Evolutionary conservation across 2,113 vertebrate genomes (phyloP), one percentile per base, ranked within the genome.

Genomic region (Brachyhypopomus occidentalis): DNA sequence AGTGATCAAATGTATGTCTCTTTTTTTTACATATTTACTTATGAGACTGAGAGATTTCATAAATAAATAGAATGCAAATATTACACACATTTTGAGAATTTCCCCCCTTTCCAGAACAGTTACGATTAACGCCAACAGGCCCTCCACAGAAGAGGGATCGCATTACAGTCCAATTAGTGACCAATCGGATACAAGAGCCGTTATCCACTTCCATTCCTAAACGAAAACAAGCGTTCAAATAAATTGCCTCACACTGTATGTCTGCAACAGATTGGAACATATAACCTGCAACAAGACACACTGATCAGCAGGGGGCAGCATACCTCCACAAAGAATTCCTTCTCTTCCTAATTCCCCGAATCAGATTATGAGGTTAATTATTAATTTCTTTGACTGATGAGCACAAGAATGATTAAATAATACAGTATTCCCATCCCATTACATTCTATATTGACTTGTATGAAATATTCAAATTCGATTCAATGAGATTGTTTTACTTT

Each of bases 231-330:
- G 17, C 2, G 4, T n/a, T 20, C 20, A 60, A n/a, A 60, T 60
- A 22, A 22, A 60, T 60, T 30, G 6, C 19, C 3, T 20, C 8
- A 60, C 19, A 60, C 58, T 52, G 45, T 52, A 52, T 52, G 45
- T 52, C 45, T 1, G 45, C 45, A 52, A 48, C 41, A 12, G 45
- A 52, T 41, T 8, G 41, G 1, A 12, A 52, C 45, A 52, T 52
- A 12, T 52, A 14, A 52, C 58, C n/a, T 60, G 20, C 11, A 64
- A 34, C 45, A 9, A 11, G 6, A 22, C 11, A 4, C 17, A 41
- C 11, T 58, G 34, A 64, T 1, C 77, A 72, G 27, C 62, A 62
- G 77, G 62, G 60, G 77, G 77, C 77, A 79, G 77, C 77, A 79
- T 58, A 70, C 16, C 1, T 70, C 64, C 72, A 19, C 56, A 72